phyloP scores from a whole-genome alignment of 2,113 vertebrate species.

The Perccottus glenii region DNA sequence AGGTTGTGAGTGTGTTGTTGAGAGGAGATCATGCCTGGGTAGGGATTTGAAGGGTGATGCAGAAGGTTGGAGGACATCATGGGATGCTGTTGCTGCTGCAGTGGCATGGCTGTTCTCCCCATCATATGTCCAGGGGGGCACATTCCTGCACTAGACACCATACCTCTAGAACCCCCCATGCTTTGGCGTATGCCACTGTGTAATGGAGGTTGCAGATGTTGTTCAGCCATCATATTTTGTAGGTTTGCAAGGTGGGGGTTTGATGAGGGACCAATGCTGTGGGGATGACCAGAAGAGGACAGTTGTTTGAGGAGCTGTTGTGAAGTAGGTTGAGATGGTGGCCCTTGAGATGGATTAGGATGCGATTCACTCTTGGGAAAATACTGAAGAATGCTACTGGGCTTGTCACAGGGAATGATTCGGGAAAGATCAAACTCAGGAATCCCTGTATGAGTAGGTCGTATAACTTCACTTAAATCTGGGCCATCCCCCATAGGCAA shows the following conservation, averaged over 20 bases:
- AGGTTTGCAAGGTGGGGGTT: slow-evolving; percentile 96
- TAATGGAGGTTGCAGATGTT: slow-evolving; percentile 80
- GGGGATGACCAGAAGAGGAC: slow-evolving; percentile 67
- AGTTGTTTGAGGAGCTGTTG: slow-evolving; percentile 80
- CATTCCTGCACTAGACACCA: slow-evolving; percentile 82
- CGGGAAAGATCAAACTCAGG: slow-evolving; percentile 96
- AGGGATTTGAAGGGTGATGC: slow-evolving; percentile 75
- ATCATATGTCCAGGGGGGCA: slow-evolving; percentile 93
- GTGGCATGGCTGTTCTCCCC: slow-evolving; percentile 90
- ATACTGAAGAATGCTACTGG: slow-evolving; percentile 98
- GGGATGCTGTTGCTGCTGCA: slow-evolving; percentile 80
- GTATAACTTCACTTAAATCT: slow-evolving; percentile 95
- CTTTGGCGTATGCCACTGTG: slow-evolving; percentile 80
- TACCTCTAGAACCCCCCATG: slow-evolving; percentile 77
- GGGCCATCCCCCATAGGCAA: slow-evolving; percentile 87
- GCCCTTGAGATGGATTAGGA: slow-evolving; percentile 71
- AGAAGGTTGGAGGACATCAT: slow-evolving; percentile 89
- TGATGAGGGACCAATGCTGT: slow-evolving; percentile 76
- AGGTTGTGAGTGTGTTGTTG: slow-evolving; percentile 86
- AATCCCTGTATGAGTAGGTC: slow-evolving; percentile 91
- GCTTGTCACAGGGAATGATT: slow-evolving; percentile 98
- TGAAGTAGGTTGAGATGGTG: slow-evolving; percentile 63
- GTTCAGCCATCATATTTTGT: slow-evolving; percentile 99
- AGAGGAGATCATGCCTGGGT: slow-evolving; percentile 89
- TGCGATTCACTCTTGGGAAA: slow-evolving; percentile 90